phyloP scores from a whole-genome alignment of 2,113 vertebrate species.

The Charina bottae region DNA sequence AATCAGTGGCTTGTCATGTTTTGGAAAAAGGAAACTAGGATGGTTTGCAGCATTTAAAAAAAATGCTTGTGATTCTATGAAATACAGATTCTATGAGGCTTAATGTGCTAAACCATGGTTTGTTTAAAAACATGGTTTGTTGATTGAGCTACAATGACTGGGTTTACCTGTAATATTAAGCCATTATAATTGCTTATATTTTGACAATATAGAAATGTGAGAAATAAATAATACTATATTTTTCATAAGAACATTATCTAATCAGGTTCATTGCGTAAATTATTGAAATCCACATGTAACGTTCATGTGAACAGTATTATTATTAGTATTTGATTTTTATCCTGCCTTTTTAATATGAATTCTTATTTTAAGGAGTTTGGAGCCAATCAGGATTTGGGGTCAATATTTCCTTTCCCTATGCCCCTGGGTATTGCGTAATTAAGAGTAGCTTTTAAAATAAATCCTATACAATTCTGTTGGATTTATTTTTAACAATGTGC shows the following conservation, averaged over 20 bases:
- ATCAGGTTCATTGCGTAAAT: not conserved
- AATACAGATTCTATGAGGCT: not conserved
- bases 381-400: not conserved
- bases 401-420: not conserved
- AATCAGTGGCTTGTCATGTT: no score
- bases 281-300: not conserved
- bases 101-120: not conserved
- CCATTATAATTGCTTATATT: not conserved
- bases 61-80: not conserved
- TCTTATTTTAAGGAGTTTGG: not conserved
- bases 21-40: not conserved
- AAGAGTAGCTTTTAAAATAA: not conserved
- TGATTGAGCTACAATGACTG: not conserved
- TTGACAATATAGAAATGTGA: not conserved
- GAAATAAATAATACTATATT: not conserved
- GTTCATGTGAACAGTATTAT: not conserved
- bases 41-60: not conserved
- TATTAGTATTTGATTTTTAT: not conserved
- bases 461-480: not conserved
- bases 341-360: not conserved
- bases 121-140: not conserved
- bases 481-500: not conserved
- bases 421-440: not conserved
- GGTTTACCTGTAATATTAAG: not conserved
- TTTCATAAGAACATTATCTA: not conserved